Conservation (phyloP, 1,140 invertebrate genomes). For the Drosophila ambigua region DNA sequence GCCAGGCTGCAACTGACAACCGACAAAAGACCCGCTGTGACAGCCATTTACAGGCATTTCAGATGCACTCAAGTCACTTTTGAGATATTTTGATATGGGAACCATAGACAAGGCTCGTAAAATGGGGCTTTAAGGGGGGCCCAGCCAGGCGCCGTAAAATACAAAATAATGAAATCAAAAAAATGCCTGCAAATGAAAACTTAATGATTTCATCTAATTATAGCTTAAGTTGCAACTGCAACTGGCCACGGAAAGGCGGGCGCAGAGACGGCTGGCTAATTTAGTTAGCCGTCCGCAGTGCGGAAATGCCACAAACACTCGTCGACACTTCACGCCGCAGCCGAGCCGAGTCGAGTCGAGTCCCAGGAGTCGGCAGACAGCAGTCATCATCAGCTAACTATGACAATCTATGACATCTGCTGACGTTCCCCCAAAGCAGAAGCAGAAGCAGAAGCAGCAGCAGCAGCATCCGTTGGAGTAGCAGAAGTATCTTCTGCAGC, state of each 20-base stretch:
- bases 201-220: constrained; percentile 82
- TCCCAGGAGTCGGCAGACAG: constrained; percentile 35
- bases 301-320: constrained; percentile 77
- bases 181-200: constrained; percentile 72
- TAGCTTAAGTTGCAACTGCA: constrained; percentile 48
- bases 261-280: constrained; percentile 52
- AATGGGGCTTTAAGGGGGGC: constrained; percentile 35
- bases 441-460: background rate
- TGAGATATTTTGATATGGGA: constrained; percentile 32
- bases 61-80: constrained; percentile 46
- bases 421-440: constrained; percentile 19
- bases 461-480: background rate
- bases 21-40: constrained; percentile 30
- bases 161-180: constrained; percentile 74
- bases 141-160: constrained; percentile 56
- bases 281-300: constrained; percentile 70
- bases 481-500: constrained; percentile 8
- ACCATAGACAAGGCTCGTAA: constrained; percentile 49
- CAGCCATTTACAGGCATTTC: constrained; percentile 47
- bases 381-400: constrained; percentile 57
- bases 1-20: constrained; percentile 40
- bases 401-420: constrained; percentile 72
- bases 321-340: constrained; percentile 45
- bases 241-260: background rate
- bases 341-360: constrained; percentile 23